Base-by-base conservation (phyloP, 30 jellyfish, hydroid and myxozoan genomes). In the Calvadosia cruxmelitensis region DNA sequence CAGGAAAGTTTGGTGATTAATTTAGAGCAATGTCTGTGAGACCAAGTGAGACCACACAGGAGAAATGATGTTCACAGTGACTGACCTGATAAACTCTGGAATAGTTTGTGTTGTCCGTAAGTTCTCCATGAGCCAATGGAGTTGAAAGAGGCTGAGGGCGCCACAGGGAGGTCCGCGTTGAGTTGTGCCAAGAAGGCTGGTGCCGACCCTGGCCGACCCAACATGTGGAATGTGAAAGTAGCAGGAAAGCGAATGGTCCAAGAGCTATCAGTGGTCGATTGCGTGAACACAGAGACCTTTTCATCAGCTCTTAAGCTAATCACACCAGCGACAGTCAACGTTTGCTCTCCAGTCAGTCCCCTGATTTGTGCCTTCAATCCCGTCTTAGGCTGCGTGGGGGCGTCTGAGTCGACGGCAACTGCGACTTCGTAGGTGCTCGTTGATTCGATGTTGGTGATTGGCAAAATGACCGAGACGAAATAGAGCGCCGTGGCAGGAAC, bases 261-360 rank as follows among this genome's bases (percentile, higher is more conserved):
- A 0, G 78, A 30, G 24, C 65, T 26, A 65, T 79, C 94, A 28
- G 71, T 68, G 32, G 72, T 51, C 23, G 94, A 52, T 36, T 74
- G 72, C 2, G 68, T 82, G 52, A 70, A 53, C 52, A 75, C 78
- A 16, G 96, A 64, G 10, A 86, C 65, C 20, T 32, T 78, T 52
- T 86, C 94, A 26, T 88, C 96, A 5, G 96, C 96, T 29, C 92
- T 34, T 15, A 86, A 85, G 33, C 72, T 86, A 3, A 86, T 52
- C 49, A 86, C 72, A 1, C 96, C 96, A 10, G 91, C 72, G 53
- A 78, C 68, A 27, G 78, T 28, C 24, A 86, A 77, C 75, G 93
- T 77, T 50, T 78, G 93, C 27, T 66, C 42, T 0, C 82, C 82
- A 13, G 57, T 5, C 57, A 42, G 20, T 20, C 86, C 78, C 33